Evolutionary conservation across 2,888 invertebrate genomes (phyloP), one percentile per base, ranked within the genome.

Genomic region (Ryuthela nishihirai): DNA sequence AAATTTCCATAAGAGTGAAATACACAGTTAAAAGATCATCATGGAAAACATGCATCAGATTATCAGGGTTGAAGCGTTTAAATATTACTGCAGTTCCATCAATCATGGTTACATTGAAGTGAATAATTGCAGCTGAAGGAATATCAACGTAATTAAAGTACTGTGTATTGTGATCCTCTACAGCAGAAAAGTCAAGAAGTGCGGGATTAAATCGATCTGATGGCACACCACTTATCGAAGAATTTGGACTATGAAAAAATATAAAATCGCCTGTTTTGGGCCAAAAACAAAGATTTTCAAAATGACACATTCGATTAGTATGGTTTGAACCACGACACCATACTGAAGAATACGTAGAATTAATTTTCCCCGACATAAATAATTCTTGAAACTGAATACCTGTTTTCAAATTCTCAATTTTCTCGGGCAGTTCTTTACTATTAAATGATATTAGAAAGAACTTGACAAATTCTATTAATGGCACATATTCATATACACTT

Each of bases 31-130:
- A 61, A 2, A 79, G 67, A 66, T 79, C 79, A 69, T 79, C 79
- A 68, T 79, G 79, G 35, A 79, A 67, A 7, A 76, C 74, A 70
- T 79, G 79, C 78, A 79, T 78, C n/a, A 79, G 67, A 67, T 79
- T 79, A 63, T 77, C 77, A 2, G 77, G 74, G 64, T 78, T 76
- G 65, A 79, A 79, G 9, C 78, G 69, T 41, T 69, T 70, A 18
- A 77, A 65, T 4, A 76, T 56, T 26, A 77, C 65, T 26, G 68
- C 69, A 17, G 61, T 64, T 9, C 66, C 64, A 5, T 62, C 41
- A 7, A 70, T 25, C 50, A 67, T 67, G 1, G 48, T 54, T 6
- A 70, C 53, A 12, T 61, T 62, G 47, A 71, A 69, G n/a, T 62
- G 34, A 20, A 36, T 41, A 7, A 35, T 21, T 3, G 39, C 32